Evolutionary conservation across 2,888 invertebrate species (phyloP).

Genomic region (Drosophila colorata): DNA sequence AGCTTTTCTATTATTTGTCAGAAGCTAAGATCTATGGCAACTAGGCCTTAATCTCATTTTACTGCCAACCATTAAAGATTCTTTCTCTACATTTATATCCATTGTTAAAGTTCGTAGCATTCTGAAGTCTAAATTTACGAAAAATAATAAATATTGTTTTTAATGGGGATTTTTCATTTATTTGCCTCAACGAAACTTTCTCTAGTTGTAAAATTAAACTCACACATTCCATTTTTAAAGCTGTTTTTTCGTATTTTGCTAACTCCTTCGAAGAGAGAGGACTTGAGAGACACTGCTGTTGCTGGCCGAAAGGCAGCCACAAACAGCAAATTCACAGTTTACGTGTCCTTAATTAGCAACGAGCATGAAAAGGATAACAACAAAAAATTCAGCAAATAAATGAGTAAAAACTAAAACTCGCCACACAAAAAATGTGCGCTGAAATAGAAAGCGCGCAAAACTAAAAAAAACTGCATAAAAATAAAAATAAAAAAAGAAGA

Average conservation of each 20-base stretch:
- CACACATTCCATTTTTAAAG: neutral
- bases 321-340: slow-evolving; percentile 33
- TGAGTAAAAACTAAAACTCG: slow-evolving; percentile 31
- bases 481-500: slow-evolving; percentile 3
- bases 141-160: too few species aligned
- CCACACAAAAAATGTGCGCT: slow-evolving; percentile 55
- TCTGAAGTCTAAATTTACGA: too few species aligned
- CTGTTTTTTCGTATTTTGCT: neutral
- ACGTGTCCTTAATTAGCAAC: slow-evolving; percentile 59
- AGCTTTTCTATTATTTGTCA: too few species aligned
- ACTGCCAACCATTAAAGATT: too few species aligned
- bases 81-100: too few species aligned
- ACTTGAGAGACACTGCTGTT: neutral
- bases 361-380: slow-evolving; percentile 36
- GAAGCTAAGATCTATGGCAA: too few species aligned
- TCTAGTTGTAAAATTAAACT: neutral
- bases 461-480: slow-evolving; percentile 19
- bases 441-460: slow-evolving; percentile 45
- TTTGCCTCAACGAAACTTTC: neutral
- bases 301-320: slow-evolving; percentile 1
- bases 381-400: slow-evolving; percentile 29
- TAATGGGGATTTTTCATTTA: too few species aligned
- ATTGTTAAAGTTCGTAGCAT: too few species aligned
- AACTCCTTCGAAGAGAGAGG: neutral
- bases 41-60: too few species aligned